Base-by-base conservation (phyloP, 2,797 vertebrate species). In the Apogon talboti region DNA sequence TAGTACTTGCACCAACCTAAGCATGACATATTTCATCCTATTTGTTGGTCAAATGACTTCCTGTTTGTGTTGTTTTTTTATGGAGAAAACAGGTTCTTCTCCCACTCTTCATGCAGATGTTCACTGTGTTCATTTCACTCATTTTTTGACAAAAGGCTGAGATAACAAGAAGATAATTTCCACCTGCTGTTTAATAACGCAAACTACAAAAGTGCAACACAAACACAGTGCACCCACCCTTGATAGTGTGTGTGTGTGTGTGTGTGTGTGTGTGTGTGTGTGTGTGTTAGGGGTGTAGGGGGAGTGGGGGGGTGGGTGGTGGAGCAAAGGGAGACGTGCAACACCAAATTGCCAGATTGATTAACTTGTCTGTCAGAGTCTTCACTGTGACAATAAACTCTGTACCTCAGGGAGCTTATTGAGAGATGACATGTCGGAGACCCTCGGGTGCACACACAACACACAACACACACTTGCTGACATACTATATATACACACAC, bases 321-420 rank as follows among this genome's bases (percentile, higher is more conserved):
- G 74, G 13, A 11, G 76, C 59, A 79, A 73, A 79, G 76, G 76
- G 81, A 83, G 85, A 79, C 24, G 80, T 81, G 78, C 74, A 70
- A 85, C 84, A 91, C 77, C 78, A 91, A 92, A 93, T 90, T 91
- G 90, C 86, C 83, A 87, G 88, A 93, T 93, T 94, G 92, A 93
- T 94, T 93, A 93, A 93, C 87, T 91, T 91, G 85, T 91, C 88
- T 87, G 89, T 90, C 88, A 91, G 84, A 46, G 61, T 82, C 80
- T 86, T 89, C 87, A 79, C 58, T 70, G 76, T 83, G 87, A 93
- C 92, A 93, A 93, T 92, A 91, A 92, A 92, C 86, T 83, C 68
- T 82, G 68, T 85, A 88, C 91, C 89, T 87, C 78, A 66, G 90
- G 89, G 91, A 93, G 83, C 81, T 78, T 74, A 89, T 83, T 90